Base-by-base conservation (phyloP, 2,113 vertebrate genomes). In the Ardeotis arabs region DNA sequence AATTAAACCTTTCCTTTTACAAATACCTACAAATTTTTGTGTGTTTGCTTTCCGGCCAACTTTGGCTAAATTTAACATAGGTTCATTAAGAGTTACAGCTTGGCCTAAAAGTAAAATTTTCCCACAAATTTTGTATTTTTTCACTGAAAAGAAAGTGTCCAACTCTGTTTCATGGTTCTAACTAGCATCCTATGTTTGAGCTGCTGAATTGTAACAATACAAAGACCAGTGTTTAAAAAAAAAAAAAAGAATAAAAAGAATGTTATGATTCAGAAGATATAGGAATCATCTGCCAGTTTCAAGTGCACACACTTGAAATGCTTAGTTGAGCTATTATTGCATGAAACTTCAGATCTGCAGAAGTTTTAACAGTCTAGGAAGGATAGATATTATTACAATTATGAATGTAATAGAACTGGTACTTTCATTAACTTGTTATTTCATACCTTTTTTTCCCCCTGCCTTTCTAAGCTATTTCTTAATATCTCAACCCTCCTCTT, bases 281-380 rank as follows among this genome's bases (percentile, higher is more conserved):
- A 58, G 19, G 25, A 93, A 53, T 70, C 47, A 78, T 50, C 35
- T 79, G 33, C 25, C 18, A 62, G 9, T 44, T 87, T 81, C 68
- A 72, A 64, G 49, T 0, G 3, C 31, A 58, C 70, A 56, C 3
- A 28, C 0, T 0, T 73, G 8, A 80, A 92, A 90, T 31, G 9
- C 7, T 81, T 50, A 75, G 8, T 4, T 73, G 27, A 84, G 18
- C 14, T 80, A 21, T 66, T 80, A 60, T 6, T 70, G 25, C 2
- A 5, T 16, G 29, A 59, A 6, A 69, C 14, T 69, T 86, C n/a
- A 70, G 37, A 59, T 58, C 14, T 72, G 31, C 11, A 74, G 72
- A 58, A 23, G 39, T 77, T 89, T 73, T 80, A 89, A n/a, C 15
- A 33, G 13, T 37, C 8, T 33, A 59, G 47, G 19, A 52, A 77